These are phyloP conservation scores for Spodoptera exigua DNA, from an alignment of 2,888 invertebrate species.

Conservation along the genomic window DNA sequence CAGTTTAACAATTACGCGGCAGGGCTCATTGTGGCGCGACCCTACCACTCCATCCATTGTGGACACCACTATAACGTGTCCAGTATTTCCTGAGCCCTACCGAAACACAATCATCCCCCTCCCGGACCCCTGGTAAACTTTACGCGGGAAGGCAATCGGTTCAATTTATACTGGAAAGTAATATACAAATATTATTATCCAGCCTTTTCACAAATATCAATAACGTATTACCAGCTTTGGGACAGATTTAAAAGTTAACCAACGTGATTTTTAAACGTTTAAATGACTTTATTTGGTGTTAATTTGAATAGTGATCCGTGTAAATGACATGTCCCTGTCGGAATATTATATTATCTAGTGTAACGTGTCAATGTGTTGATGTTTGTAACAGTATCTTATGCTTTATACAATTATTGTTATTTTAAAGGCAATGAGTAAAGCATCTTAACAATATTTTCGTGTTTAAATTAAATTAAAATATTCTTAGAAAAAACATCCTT, in stretches of 20 bases:
- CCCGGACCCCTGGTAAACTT: constrained; percentile 36
- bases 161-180: constrained; percentile 71
- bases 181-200: constrained; percentile 89
- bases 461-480: too few species aligned
- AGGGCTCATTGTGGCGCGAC: constrained; percentile 85
- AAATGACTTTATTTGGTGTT: constrained; percentile 69
- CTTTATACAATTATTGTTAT: too few species aligned
- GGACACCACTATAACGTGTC: constrained; percentile 77
- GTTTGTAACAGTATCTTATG: constrained; percentile 1
- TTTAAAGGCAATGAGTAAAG: too few species aligned
- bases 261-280: constrained; percentile 70
- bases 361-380: constrained; percentile 1
- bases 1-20: constrained; percentile 88
- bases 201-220: constrained; percentile 88
- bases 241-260: constrained; percentile 87
- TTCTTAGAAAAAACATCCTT: too few species aligned
- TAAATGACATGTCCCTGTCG: constrained; percentile 8
- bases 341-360: not conserved
- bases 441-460: too few species aligned
- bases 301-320: constrained; percentile 58
- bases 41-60: constrained; percentile 86
- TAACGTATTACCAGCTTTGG: constrained; percentile 86
- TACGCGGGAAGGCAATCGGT: constrained; percentile 61
- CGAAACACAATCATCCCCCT: constrained; percentile 59
- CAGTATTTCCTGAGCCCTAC: constrained; percentile 65